Evolutionary conservation across 2,888 invertebrate genomes (phyloP).

Genomic region (Holacanthella duospinosa): DNA sequence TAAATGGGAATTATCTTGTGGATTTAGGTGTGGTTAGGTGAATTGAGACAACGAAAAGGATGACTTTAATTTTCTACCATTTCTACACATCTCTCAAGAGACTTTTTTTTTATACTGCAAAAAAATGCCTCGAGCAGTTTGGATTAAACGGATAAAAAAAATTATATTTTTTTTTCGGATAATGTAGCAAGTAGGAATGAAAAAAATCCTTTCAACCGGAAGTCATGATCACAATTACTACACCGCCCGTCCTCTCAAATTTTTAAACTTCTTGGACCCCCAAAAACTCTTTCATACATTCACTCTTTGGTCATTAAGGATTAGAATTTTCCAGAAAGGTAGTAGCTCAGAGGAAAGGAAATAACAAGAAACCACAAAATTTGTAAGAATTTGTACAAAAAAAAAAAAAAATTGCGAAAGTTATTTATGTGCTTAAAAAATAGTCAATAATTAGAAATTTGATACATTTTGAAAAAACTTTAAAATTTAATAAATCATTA

Average conservation of each 20-base stretch:
- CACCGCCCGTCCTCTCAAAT: background rate
- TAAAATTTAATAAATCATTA: background rate
- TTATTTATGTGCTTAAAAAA: background rate
- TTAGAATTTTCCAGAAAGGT: background rate
- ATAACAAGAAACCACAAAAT: background rate
- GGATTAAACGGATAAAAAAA: background rate
- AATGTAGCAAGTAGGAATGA: background rate
- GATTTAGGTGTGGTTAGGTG: too few relatives aligned
- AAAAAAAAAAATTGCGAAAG: background rate
- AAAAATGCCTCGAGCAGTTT: background rate
- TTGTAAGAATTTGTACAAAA: background rate
- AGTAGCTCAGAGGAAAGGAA: slow-evolving; percentile 4
- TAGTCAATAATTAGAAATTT: background rate
- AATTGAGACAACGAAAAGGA: too few relatives aligned
- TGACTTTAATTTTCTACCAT: too few relatives aligned
- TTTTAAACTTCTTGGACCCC: background rate
- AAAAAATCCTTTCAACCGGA: slow-evolving; percentile 17
- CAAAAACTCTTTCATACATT: background rate
- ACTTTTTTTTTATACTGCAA: background rate
- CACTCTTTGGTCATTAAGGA: background rate
- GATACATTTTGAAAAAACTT: background rate
- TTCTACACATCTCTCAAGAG: background rate
- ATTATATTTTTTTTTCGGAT: background rate
- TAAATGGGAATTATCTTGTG: too few relatives aligned
- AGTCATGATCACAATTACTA: slow-evolving; percentile 19